Conservation (phyloP, 1,140 invertebrate species). For the Pachyrhynchus sulphureomaculatus region DNA sequence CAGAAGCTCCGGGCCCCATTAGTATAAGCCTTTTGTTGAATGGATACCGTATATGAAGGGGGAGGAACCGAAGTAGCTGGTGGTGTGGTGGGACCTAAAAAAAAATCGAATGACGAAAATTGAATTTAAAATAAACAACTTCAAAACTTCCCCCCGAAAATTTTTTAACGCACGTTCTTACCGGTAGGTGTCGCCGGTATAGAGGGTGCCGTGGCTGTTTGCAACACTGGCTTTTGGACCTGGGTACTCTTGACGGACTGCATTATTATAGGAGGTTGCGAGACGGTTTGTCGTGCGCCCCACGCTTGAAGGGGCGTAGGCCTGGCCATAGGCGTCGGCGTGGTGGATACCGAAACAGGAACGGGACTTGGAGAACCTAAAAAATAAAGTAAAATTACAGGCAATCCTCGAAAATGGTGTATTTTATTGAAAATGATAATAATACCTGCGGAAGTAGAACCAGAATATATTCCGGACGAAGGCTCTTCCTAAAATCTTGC, state of each 20-base stretch:
- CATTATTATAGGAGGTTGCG: slow-evolving; percentile 92
- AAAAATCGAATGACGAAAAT: too few relatives aligned
- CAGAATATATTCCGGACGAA: slow-evolving; percentile 79
- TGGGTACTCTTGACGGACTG: slow-evolving; percentile 93
- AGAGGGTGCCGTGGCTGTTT: slow-evolving; percentile 88
- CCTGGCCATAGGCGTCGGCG: slow-evolving; percentile 63
- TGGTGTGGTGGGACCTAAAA: slow-evolving; percentile 29
- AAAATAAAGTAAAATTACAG: background rate
- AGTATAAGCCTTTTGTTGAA: slow-evolving; percentile 69
- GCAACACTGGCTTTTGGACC: slow-evolving; percentile 89
- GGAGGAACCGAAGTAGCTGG: slow-evolving; percentile 64
- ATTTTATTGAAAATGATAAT: too few relatives aligned
- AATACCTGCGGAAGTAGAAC: slow-evolving; percentile 66
- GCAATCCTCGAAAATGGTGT: background rate
- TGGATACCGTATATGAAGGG: slow-evolving; percentile 77
- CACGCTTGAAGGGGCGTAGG: slow-evolving; percentile 74
- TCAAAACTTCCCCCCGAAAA: too few relatives aligned
- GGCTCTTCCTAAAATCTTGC: slow-evolving; percentile 69
- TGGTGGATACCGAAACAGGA: slow-evolving; percentile 64
- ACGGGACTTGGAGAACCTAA: slow-evolving; percentile 76
- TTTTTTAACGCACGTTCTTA: too few relatives aligned
- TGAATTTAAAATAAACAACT: too few relatives aligned
- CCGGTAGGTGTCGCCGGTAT: slow-evolving; percentile 30
- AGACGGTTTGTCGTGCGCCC: slow-evolving; percentile 79
- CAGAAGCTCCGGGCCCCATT: slow-evolving; percentile 44